These are phyloP conservation scores for Melipona bicolor DNA, from an alignment of 2,888 invertebrate genomes.

Conservation along the genomic window DNA sequence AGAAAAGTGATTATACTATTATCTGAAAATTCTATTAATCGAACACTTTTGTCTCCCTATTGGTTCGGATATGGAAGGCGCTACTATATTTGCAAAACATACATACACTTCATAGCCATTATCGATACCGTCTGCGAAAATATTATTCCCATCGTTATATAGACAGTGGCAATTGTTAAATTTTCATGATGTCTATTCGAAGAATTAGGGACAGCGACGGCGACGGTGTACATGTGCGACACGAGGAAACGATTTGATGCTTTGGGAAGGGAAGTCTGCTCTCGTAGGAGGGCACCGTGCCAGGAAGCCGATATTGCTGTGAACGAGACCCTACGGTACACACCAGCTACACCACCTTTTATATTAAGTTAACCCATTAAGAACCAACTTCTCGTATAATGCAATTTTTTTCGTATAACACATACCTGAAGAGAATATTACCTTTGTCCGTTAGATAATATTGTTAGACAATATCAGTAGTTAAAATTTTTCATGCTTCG, in stretches of 20 bases:
- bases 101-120: not conserved
- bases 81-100: not conserved
- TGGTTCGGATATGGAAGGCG: not conserved
- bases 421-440: not conserved
- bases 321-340: slow-evolving; percentile 59
- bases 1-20: too few relatives aligned
- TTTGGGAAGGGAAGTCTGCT: slow-evolving; percentile 75
- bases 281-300: slow-evolving; percentile 73
- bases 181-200: slow-evolving; percentile 65
- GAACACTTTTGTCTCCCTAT: too few relatives aligned
- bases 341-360: slow-evolving; percentile 40
- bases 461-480: too few relatives aligned
- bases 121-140: slow-evolving; percentile 17
- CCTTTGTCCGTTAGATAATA: not conserved
- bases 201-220: slow-evolving; percentile 69
- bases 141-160: slow-evolving; percentile 43
- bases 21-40: too few relatives aligned
- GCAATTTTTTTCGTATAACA: not conserved
- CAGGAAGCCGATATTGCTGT: slow-evolving; percentile 73
- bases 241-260: slow-evolving; percentile 73
- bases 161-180: slow-evolving; percentile 58
- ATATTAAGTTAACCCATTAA: slow-evolving; percentile 21
- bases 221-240: slow-evolving; percentile 58
- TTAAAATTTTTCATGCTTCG: not conserved
- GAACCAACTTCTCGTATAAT: not conserved